Percentiles rank a stretch among this genome's conserved stretches.
These are phyloP conservation scores for Ophion costatus DNA, from an alignment of 2,888 invertebrate species.

Conservation along the genomic window DNA sequence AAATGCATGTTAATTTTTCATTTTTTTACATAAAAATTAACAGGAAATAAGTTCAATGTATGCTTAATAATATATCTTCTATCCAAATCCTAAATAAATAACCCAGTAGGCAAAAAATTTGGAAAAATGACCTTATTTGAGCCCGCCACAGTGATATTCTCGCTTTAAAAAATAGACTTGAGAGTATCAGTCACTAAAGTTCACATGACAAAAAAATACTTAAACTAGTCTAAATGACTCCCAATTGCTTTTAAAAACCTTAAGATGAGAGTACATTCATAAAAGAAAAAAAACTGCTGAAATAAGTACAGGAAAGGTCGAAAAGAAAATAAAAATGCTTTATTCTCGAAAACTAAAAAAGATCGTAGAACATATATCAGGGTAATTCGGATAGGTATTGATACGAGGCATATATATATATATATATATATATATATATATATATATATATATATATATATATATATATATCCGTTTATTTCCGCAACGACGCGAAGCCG, in stretches of 20 bases:
- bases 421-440: too few relatives aligned
- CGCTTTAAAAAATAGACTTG: neutral
- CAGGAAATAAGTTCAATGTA: too few relatives aligned
- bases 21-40: too few relatives aligned
- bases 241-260: neutral
- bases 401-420: too few relatives aligned
- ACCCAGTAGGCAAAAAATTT: too few relatives aligned
- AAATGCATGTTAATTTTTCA: too few relatives aligned
- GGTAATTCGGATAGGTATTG: neutral
- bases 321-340: neutral
- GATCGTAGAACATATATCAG: neutral
- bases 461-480: neutral
- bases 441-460: too few relatives aligned
- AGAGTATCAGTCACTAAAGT: neutral
- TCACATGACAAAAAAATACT: neutral
- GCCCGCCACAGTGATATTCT: too few relatives aligned
- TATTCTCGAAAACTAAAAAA: neutral
- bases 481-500: neutral
- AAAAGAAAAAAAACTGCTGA: neutral
- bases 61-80: too few relatives aligned
- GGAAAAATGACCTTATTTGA: too few relatives aligned
- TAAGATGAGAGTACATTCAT: neutral
- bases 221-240: neutral
- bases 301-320: neutral
- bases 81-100: too few relatives aligned